Evolutionary conservation across 2,888 invertebrate genomes (phyloP), one percentile per base, ranked within the genome.

Genomic region (Willowsia nigromaculata): DNA sequence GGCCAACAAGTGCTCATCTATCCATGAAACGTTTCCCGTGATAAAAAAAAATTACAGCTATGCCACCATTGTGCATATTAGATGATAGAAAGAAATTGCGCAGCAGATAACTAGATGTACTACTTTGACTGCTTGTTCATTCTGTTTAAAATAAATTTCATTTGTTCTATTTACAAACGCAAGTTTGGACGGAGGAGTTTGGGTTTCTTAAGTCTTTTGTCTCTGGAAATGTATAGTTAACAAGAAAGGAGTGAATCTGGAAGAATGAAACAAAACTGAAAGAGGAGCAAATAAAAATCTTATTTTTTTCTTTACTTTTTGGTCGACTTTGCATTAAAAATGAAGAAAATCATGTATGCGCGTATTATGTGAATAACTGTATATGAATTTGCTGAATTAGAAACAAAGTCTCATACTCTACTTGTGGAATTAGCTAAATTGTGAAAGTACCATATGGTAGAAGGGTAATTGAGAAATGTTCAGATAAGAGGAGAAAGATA

Each of bases 1-100:
- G 37, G 50, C 83, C 83, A 83, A 83, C 83, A 83, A 83, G 83
- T 83, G 83, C 71, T 68, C 83, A 83, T 83, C 83, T 65, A 59
- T 81, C 80, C 59, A 37, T 56, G 40, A 81, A 80, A 40, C 33
- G 56, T 56, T 81, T 33, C 40, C 59, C 15, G 18, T 53, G 71
- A 71, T 37, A 71, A 40, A 40, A 22, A 71, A n/a, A 18, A 7
- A 40, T 43, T 18, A n/a, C n/a, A n/a, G n/a, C n/a, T n/a, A n/a
- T n/a, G n/a, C n/a, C n/a, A n/a, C n/a, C n/a, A n/a, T n/a, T n/a
- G n/a, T n/a, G n/a, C n/a, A n/a, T n/a, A n/a, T n/a, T n/a, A n/a
- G n/a, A n/a, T n/a, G n/a, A n/a, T 1, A 18, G 62, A 62, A 30
- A 15, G 3, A 56, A 56, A 56, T 56, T 25, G 25, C 11, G 11